These are phyloP conservation scores for Mamestra brassicae DNA, from an alignment of 2,888 invertebrate species.

Conservation along the genomic window DNA sequence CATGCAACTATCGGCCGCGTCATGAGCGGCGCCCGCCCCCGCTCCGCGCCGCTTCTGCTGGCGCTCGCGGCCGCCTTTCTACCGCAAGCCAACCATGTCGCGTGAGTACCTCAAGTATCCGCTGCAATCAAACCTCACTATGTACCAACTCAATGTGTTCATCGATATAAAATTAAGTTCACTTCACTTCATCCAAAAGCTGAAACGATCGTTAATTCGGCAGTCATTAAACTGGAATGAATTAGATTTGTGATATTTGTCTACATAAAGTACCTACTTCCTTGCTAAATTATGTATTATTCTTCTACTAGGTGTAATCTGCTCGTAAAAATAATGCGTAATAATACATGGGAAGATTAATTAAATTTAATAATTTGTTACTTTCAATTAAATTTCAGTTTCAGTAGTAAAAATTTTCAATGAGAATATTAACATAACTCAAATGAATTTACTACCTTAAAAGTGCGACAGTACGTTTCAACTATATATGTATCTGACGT, in stretches of 20 bases:
- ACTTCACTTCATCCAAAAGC: slow-evolving; percentile 63
- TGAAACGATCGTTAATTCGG: slow-evolving; percentile 71
- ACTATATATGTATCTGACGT: background rate
- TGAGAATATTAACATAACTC: background rate
- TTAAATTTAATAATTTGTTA: too few species aligned
- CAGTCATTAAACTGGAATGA: slow-evolving; percentile 71
- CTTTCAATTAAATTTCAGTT: too few species aligned
- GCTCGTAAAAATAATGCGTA: background rate
- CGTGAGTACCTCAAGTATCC: slow-evolving; percentile 87
- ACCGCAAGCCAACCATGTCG: slow-evolving; percentile 91
- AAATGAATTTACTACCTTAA: background rate
- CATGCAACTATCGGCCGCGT: slow-evolving; percentile 86
- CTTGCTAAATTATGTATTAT: slow-evolving; percentile 36
- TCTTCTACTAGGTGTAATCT: background rate
- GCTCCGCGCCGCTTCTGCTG: slow-evolving; percentile 91
- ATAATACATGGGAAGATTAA: too few species aligned
- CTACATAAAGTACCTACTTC: slow-evolving; percentile 42
- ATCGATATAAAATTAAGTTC: slow-evolving; percentile 64
- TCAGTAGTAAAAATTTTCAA: background rate
- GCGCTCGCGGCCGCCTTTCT: slow-evolving; percentile 91
- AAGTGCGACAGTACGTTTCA: background rate
- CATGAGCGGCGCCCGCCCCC: slow-evolving; percentile 91
- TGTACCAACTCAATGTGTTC: slow-evolving; percentile 40
- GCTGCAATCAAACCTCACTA: slow-evolving; percentile 29
- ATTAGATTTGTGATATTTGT: slow-evolving; percentile 71